phyloP scores from a whole-genome alignment of 1,140 invertebrate species.

The Drosophila truncata region DNA sequence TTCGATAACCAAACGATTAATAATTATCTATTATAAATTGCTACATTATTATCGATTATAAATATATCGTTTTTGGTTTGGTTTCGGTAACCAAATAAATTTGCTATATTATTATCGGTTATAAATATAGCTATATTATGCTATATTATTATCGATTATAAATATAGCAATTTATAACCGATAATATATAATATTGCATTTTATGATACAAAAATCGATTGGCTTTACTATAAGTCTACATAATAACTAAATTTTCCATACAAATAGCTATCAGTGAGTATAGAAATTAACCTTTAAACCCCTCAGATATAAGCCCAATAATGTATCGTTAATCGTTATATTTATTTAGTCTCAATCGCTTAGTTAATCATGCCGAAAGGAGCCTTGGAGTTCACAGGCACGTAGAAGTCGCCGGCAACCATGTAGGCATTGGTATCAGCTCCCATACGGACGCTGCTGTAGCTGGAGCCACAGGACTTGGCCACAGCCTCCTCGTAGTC shows the following conservation, averaged over 20 bases:
- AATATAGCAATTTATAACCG: too few species aligned
- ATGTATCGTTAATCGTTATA: background rate
- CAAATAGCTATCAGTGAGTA: background rate
- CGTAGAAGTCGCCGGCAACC: constrained; percentile 72
- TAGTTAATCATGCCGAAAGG: constrained; percentile 81
- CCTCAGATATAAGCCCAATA: background rate
- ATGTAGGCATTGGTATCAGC: constrained; percentile 83
- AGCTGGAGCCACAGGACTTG: constrained; percentile 64
- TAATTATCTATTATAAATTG: too few species aligned
- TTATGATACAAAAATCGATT: too few species aligned
- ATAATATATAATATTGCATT: too few species aligned
- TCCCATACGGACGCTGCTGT: constrained; percentile 80
- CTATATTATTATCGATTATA: too few species aligned
- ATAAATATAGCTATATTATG: too few species aligned
- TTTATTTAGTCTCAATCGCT: constrained; percentile 41
- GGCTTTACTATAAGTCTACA: background rate
- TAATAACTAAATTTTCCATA: background rate
- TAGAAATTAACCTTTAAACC: background rate
- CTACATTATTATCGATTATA: too few species aligned
- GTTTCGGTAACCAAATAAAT: too few species aligned
- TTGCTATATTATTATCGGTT: too few species aligned
- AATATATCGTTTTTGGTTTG: too few species aligned
- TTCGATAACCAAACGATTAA: too few species aligned
- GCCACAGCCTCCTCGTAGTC: constrained; percentile 59
- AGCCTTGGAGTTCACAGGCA: constrained; percentile 68